Conservation (phyloP, 1,140 invertebrate species). For the Augochlora pura region DNA sequence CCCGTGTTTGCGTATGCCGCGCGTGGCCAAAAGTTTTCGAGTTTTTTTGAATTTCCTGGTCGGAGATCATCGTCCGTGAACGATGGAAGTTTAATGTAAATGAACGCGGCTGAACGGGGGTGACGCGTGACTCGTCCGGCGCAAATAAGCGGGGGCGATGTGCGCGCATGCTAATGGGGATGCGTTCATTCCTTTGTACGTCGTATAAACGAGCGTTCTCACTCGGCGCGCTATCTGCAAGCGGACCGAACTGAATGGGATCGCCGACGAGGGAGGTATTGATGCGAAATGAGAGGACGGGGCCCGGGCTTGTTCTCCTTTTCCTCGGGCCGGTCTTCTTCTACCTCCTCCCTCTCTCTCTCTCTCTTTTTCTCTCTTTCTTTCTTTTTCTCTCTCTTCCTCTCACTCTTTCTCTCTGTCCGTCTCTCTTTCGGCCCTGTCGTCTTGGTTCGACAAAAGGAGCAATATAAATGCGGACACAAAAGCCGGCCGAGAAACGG, state of each 20-base stretch:
- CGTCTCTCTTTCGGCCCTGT: no score
- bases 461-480: slow-evolving; percentile 45
- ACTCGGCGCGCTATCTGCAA: slow-evolving; percentile 43
- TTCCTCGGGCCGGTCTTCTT: neutral
- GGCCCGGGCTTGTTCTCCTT: slow-evolving; percentile 16
- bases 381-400: no score
- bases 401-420: no score
- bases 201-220: slow-evolving; percentile 57
- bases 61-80: neutral
- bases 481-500: slow-evolving; percentile 46
- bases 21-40: no score
- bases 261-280: slow-evolving; percentile 49
- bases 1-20: no score
- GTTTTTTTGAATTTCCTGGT: no score
- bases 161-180: slow-evolving; percentile 41
- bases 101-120: neutral
- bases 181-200: slow-evolving; percentile 41
- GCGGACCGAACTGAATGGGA: slow-evolving; percentile 49
- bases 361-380: no score
- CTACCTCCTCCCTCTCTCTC: no score
- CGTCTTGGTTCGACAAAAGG: slow-evolving; percentile 26
- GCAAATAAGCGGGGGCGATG: slow-evolving; percentile 17
- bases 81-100: slow-evolving; percentile 24
- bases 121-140: neutral
- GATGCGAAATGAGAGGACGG: slow-evolving; percentile 30